Evolutionary conservation across 2,888 invertebrate genomes (phyloP).

Genomic region (Gerris lacustris): DNA sequence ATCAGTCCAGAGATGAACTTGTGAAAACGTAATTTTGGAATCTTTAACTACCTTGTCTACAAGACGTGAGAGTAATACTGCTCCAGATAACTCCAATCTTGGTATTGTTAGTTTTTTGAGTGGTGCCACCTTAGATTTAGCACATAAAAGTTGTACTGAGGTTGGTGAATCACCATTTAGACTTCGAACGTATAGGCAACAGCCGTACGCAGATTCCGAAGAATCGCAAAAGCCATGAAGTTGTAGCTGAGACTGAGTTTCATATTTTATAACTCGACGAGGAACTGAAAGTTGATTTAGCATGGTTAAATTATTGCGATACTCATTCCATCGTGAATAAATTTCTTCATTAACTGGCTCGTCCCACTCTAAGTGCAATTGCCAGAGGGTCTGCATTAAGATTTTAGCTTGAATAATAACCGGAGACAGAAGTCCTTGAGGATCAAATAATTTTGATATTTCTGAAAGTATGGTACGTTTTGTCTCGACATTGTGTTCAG

Average conservation of each 20-base stretch:
- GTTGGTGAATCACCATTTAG: background rate
- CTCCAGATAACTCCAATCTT: background rate
- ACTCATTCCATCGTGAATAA: background rate
- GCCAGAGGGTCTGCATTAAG: conserved; percentile 4
- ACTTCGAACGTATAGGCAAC: background rate
- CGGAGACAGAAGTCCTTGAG: conserved; percentile 6
- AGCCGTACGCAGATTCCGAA: conserved; percentile 10
- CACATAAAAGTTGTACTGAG: background rate
- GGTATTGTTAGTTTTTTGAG: background rate
- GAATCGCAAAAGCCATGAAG: conserved; percentile 13
- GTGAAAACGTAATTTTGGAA: background rate
- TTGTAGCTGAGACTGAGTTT: background rate
- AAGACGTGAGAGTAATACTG: background rate
- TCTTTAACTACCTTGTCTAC: background rate
- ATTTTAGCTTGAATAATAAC: conserved; percentile 7
- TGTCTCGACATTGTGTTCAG: background rate
- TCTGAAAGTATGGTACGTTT: conserved; percentile 14
- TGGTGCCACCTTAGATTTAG: conserved; percentile 4
- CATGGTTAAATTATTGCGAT: background rate
- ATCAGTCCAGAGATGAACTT: conserved; percentile 2
- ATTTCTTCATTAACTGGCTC: background rate
- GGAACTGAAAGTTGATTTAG: conserved; percentile 7
- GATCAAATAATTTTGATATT: too few species aligned
- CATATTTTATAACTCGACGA: background rate
- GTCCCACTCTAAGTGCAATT: conserved; percentile 10